A percentile compares a stretch with the other conserved stretches of the same genome.
Evolutionary conservation across 2,113 vertebrate genomes (phyloP).

Genomic region (Notothenia rossii): DNA sequence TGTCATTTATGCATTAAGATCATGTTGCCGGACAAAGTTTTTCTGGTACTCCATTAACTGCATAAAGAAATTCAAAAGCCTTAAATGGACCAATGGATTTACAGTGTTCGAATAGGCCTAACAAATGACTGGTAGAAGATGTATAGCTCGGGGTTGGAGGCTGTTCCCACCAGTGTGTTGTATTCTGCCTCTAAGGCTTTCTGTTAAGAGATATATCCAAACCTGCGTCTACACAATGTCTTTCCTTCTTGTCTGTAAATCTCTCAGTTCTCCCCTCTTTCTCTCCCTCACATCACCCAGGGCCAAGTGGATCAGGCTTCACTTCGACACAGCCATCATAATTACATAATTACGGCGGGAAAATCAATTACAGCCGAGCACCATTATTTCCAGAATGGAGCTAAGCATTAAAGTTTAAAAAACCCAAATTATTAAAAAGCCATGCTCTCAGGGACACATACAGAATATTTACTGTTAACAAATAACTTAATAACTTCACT

Average conservation of each 20-base stretch:
- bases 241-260: slow-evolving; percentile 48
- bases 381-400: slow-evolving; percentile 80
- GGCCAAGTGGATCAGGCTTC: slow-evolving; percentile 67
- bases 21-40: too few relatives aligned
- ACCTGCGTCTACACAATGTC: slow-evolving; percentile 25
- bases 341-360: slow-evolving; percentile 65
- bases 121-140: slow-evolving; percentile 28
- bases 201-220: slow-evolving; percentile 52
- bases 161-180: slow-evolving; percentile 46
- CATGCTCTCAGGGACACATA: slow-evolving; percentile 78
- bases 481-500: slow-evolving; percentile 83
- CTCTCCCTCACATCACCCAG: slow-evolving; percentile 51
- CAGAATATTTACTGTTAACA: slow-evolving; percentile 86
- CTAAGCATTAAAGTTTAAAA: slow-evolving; percentile 83
- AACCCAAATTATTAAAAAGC: slow-evolving; percentile 79
- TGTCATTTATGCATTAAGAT: too few relatives aligned
- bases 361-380: slow-evolving; percentile 83
- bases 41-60: too few relatives aligned
- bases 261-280: slow-evolving; percentile 23
- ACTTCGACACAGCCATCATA: slow-evolving; percentile 65
- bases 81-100: slow-evolving; percentile 18
- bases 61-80: too few relatives aligned
- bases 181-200: slow-evolving; percentile 33
- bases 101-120: slow-evolving; percentile 17
- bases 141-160: slow-evolving; percentile 39